These are phyloP conservation scores for Gallirallus australis DNA, from an alignment of 2,797 vertebrate genomes.

Conservation along the genomic window DNA sequence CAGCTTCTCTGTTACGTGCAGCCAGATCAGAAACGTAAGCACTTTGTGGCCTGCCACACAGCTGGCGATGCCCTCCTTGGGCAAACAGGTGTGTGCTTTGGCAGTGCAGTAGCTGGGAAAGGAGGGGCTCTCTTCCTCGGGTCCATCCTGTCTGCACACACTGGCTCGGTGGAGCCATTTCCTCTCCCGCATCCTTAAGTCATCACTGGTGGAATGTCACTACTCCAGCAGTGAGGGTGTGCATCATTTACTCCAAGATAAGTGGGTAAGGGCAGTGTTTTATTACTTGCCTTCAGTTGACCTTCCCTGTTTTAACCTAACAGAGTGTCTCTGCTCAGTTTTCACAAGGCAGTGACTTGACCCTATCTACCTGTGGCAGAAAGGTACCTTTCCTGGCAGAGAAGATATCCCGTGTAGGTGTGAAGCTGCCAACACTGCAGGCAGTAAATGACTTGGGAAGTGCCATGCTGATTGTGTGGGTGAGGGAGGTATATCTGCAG, in stretches of 20 bases:
- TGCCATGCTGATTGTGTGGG: background rate
- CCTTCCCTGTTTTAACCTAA: background rate
- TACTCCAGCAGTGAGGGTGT: background rate
- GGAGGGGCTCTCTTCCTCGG: background rate
- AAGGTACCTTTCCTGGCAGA: background rate
- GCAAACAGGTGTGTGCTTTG: background rate
- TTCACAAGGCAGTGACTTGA: background rate
- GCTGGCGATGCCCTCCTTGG: background rate
- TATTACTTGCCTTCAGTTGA: background rate
- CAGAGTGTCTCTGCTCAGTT: rapidly evolving
- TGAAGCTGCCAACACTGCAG: background rate
- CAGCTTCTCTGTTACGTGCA: background rate
- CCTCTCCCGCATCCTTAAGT: background rate
- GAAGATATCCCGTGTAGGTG: background rate
- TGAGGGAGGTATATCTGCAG: background rate
- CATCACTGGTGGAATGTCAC: no score
- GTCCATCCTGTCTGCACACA: no score
- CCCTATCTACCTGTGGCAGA: background rate
- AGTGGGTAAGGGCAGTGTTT: background rate
- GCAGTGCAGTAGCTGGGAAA: background rate
- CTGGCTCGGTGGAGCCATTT: rapidly evolving
- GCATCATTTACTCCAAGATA: background rate
- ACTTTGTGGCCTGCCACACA: background rate
- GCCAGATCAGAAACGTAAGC: background rate
- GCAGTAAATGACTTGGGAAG: background rate